phyloP scores from a whole-genome alignment of 2,113 vertebrate genomes.

The Oryzias melastigma region DNA sequence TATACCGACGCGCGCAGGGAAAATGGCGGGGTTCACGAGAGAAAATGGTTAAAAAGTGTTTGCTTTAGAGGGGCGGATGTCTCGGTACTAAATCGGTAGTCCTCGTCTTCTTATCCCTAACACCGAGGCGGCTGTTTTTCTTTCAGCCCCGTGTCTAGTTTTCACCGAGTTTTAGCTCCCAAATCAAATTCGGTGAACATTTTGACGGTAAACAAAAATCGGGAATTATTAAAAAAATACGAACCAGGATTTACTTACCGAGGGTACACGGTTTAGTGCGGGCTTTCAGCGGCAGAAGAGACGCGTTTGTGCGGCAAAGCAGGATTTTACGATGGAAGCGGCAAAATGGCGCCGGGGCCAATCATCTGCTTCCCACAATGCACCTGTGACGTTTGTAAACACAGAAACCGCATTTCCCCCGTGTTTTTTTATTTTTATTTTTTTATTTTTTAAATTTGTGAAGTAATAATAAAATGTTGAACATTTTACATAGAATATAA shows the following conservation, averaged over 20 bases:
- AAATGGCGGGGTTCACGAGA: constrained; percentile 1
- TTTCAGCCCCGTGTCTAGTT: constrained; percentile 55
- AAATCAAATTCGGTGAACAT: constrained; percentile 37
- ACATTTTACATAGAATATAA: too few species aligned
- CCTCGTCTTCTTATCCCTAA: constrained; percentile 42
- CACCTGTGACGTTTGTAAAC: constrained; percentile 64
- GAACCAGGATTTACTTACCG: constrained; percentile 63
- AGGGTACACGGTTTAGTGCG: constrained; percentile 53
- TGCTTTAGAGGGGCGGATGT: constrained; percentile 63
- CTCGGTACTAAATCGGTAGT: constrained; percentile 22
- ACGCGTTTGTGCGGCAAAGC: constrained; percentile 73
- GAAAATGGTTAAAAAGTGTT: constrained; percentile 42
- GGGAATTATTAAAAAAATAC: neutral
- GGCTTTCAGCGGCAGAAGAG: constrained; percentile 53
- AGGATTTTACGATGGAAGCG: constrained; percentile 79
- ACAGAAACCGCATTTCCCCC: constrained; percentile 15
- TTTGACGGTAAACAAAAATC: constrained; percentile 29
- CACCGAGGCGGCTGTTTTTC: constrained; percentile 54
- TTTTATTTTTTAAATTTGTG: too few species aligned
- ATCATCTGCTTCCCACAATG: constrained; percentile 79
- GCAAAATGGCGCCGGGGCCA: constrained; percentile 82
- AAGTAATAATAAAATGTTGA: too few species aligned
- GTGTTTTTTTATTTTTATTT: too few species aligned
- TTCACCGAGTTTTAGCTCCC: constrained; percentile 35
- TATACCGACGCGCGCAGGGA: neutral